Percentiles rank a stretch among this genome's conserved stretches.
These are phyloP conservation scores for Empidonax traillii DNA, from an alignment of 2,113 vertebrate species.

Conservation along the genomic window DNA sequence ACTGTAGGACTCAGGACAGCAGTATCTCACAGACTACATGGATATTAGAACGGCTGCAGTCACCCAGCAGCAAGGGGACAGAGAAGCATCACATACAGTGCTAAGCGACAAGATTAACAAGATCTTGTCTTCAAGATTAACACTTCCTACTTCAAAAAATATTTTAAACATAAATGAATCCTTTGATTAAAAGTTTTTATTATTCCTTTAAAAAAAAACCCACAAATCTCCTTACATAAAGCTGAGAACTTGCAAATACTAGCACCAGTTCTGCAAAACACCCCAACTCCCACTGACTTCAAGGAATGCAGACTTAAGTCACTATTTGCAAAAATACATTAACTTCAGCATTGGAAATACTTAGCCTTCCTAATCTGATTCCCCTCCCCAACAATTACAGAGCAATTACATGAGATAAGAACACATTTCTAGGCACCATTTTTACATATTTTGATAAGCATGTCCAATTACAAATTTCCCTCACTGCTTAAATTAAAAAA, in stretches of 20 bases:
- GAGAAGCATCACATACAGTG: not conserved
- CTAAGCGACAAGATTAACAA: too few species aligned
- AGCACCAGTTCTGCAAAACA: not conserved
- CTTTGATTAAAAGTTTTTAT: conserved; percentile 2
- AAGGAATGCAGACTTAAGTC: not conserved
- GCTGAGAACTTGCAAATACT: not conserved
- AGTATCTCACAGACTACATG: not conserved
- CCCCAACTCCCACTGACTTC: not conserved
- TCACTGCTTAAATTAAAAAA: not conserved
- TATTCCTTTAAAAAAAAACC: not conserved
- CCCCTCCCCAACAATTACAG: conserved; percentile 31
- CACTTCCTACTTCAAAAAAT: conserved; percentile 12
- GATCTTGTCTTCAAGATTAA: conserved; percentile 20
- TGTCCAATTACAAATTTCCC: not conserved
- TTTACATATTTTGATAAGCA: conserved; percentile 26
- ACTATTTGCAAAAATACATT: not conserved
- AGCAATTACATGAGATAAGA: conserved; percentile 45
- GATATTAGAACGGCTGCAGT: not conserved
- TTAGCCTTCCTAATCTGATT: conserved; percentile 31
- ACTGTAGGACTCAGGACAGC: not conserved
- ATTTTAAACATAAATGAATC: conserved; percentile 29
- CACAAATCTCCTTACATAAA: not conserved
- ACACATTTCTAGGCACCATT: conserved; percentile 15
- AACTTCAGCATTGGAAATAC: conserved; percentile 7
- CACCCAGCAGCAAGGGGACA: not conserved